These are phyloP conservation scores for Okamejei kenojei DNA, from an alignment of 2,797 vertebrate genomes.

Conservation along the genomic window DNA sequence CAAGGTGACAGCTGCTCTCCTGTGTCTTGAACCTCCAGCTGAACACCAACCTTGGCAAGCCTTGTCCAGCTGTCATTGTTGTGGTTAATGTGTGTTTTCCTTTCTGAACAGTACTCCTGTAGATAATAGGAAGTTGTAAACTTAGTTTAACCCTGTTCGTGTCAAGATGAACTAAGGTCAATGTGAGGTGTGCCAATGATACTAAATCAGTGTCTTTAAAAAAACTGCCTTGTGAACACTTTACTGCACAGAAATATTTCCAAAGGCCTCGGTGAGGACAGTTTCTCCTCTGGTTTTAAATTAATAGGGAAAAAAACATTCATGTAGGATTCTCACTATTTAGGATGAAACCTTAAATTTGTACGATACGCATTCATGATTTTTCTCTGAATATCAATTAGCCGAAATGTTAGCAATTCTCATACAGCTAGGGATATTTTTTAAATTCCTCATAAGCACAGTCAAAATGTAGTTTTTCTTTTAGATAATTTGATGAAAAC, in stretches of 20 bases:
- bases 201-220: constrained; percentile 11
- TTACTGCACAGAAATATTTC: not conserved
- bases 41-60: constrained; percentile 36
- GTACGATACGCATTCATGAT: not conserved
- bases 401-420: not conserved
- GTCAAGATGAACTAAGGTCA: constrained; percentile 32
- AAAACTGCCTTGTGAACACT: not conserved
- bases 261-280: not conserved
- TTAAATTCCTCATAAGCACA: not conserved
- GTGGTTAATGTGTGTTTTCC: constrained; percentile 37
- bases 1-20: constrained; percentile 36
- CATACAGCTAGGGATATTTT: not conserved
- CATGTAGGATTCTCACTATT: not conserved
- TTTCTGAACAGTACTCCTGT: constrained; percentile 34
- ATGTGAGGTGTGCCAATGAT: constrained; percentile 27
- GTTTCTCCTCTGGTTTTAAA: not conserved
- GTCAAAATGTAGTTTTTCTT: not conserved
- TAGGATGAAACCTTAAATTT: not conserved
- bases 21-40: constrained; percentile 38
- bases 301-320: not conserved
- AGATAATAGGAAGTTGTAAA: constrained; percentile 37
- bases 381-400: not conserved
- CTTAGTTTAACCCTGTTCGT: constrained; percentile 29
- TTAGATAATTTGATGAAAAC: too few relatives aligned
- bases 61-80: constrained; percentile 31